A percentile compares a stretch with the other conserved stretches of the same genome.
These are phyloP conservation scores for Bacillus rossius DNA, from an alignment of 1,140 invertebrate genomes.

Conservation along the genomic window DNA sequence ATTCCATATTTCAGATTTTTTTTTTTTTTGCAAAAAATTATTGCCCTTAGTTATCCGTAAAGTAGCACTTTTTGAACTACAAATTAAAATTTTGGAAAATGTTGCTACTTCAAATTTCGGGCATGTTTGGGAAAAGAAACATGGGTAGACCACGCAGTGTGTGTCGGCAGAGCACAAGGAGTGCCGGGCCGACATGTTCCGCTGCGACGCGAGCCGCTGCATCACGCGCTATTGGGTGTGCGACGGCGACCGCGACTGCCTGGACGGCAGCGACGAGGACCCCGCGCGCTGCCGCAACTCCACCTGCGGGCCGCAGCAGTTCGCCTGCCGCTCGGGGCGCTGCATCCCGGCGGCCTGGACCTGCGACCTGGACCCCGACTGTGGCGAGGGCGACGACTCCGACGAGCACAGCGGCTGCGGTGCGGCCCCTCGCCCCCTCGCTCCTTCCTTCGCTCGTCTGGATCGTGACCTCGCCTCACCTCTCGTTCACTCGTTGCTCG, in stretches of 20 bases:
- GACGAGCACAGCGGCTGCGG: conserved; percentile 35
- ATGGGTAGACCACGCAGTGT: too few relatives aligned
- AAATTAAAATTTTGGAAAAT: too few relatives aligned
- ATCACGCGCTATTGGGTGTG: conserved; percentile 45
- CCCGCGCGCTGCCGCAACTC: conserved; percentile 30
- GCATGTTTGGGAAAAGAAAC: too few relatives aligned
- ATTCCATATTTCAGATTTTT: too few relatives aligned
- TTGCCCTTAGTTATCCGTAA: too few relatives aligned
- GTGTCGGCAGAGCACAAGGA: conserved; percentile 25
- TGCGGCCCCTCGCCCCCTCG: conserved; percentile 20
- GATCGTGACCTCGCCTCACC: too few relatives aligned
- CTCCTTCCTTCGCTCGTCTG: too few relatives aligned
- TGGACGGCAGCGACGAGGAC: conserved; percentile 40
- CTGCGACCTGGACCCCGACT: conserved; percentile 33
- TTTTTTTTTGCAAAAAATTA: too few relatives aligned
- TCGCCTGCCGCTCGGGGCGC: conserved; percentile 35
- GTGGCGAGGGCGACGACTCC: conserved; percentile 30
- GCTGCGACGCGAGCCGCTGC: conserved; percentile 47
- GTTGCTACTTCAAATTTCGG: too few relatives aligned
- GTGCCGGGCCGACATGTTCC: conserved; percentile 43
- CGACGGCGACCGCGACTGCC: conserved; percentile 44
- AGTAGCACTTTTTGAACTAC: too few relatives aligned
- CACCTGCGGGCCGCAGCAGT: conserved; percentile 32
- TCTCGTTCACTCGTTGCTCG: too few relatives aligned
- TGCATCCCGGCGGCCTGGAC: conserved; percentile 38